These are phyloP conservation scores for Thymelicus acteon DNA, from an alignment of 2,888 invertebrate genomes.

Conservation along the genomic window DNA sequence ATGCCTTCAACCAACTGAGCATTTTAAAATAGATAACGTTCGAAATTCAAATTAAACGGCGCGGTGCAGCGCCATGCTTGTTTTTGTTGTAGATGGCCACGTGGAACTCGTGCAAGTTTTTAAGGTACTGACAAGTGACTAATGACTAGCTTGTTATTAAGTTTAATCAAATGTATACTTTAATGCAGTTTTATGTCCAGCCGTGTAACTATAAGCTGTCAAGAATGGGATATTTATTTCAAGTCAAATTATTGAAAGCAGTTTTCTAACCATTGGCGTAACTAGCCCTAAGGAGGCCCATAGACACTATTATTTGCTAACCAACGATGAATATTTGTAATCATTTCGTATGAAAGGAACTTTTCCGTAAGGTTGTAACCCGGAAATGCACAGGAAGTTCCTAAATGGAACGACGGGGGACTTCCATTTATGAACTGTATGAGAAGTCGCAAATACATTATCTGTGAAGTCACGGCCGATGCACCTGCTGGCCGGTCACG, in stretches of 20 bases:
- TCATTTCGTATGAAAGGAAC: no score
- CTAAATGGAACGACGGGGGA: constrained; percentile 37
- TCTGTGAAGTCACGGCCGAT: constrained; percentile 42
- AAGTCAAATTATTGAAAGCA: background rate
- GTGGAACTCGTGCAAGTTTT: constrained; percentile 1
- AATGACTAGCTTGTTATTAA: no score
- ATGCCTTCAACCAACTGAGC: background rate
- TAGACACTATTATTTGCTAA: no score
- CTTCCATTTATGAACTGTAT: constrained; percentile 21
- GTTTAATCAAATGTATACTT: no score
- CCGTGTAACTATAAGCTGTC: no score
- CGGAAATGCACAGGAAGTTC: constrained; percentile 41
- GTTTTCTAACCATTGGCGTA: no score
- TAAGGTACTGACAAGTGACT: no score
- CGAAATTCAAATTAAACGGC: constrained; percentile 25
- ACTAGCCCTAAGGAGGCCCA: no score
- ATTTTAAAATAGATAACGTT: constrained; percentile 28
- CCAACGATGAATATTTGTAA: no score
- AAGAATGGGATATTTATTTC: no score
- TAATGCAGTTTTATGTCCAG: no score
- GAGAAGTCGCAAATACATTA: constrained; percentile 29
- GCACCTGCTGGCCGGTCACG: constrained; percentile 41
- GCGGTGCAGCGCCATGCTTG: constrained; percentile 12
- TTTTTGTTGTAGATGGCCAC: background rate
- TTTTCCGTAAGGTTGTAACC: background rate